Evolutionary conservation across 2,888 invertebrate species (phyloP), one percentile per base, ranked within the genome.

Genomic region (Seira musarum): DNA sequence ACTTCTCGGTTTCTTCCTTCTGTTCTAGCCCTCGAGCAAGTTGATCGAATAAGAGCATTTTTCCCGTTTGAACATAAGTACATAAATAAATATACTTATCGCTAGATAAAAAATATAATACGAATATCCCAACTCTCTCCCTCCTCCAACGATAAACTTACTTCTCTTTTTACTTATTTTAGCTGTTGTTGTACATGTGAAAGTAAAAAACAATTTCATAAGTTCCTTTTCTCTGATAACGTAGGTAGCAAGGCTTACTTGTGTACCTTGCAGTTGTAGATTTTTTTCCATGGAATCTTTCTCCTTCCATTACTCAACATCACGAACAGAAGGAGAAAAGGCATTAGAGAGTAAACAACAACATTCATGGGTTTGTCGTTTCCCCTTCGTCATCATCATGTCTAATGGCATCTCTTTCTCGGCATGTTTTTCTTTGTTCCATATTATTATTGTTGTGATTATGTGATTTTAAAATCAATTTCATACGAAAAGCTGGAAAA

Each of bases 311-410:
- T 53, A n/a, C 53, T 53, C 53, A 53, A 53, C 15, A 53, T 53
- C 53, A 53, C 15, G 6, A 53, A 53, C 53, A 53, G 53, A 53
- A 53, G 53, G 30, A 53, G 53, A 53, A 53, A 53, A 53, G 15
- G 53, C 17, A 53, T 53, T n/a, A n/a, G n/a, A n/a, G 53, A 53
- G 53, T 53, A 53, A 53, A 53, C n/a, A n/a, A n/a, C n/a, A n/a
- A n/a, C 53, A 53, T 53, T 53, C 53, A 53, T 53, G 53, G 53
- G 6, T 53, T 53, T 53, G 53, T 53, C 53, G 17, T 53, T 13
- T 53, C n/a, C 53, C 53, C 15, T 8, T 13, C 3, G 3, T 15
- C 17, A 17, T 53, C 3, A 2, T 8, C 53, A 53, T 53, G 53
- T 53, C 15, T 30, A 30, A 30, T 30, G 30, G 30, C 30, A 53